Evolutionary conservation across 2,797 vertebrate genomes (phyloP), one percentile per base, ranked within the genome.

Genomic region (Crocidura indochinensis): DNA sequence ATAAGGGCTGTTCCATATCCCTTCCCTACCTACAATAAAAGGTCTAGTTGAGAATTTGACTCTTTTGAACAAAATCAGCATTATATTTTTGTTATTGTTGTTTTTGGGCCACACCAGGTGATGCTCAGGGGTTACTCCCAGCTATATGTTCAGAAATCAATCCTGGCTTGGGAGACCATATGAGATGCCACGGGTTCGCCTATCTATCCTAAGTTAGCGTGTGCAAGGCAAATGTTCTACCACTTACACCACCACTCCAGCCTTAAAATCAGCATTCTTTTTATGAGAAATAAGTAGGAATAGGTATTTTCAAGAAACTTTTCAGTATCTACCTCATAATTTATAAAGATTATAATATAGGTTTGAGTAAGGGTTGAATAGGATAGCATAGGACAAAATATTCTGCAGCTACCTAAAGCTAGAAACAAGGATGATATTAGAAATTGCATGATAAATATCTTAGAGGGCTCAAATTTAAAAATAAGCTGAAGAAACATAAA

Each of bases 401-500:
- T 14, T 46, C n/a, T 51, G 22, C 1, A 11, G n/a, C 64, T 84
- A 6, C 78, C 60, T 14, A 2, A 19, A 77, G 9, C 12, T 69
- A 14, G 76, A 44, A 86, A 44, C 2, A 91, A 93, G 19, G 53
- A 72, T 2, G 11, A 87, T 49, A 24, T 12, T n/a, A 10, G 51
- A 93, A 81, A 85, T 46, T n/a, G 11, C 68, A 38, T 6, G 22
- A 24, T 78, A 84, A 76, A 79, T 83, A 20, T 53, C 6, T 67
- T 81, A 47, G 68, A 46, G n/a, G 79, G 78, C 89, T 85, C 60
- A 71, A 93, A 81, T 76, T 10, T 26, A 88, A 68, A 15, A 68
- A 68, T 7, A 88, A 88, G 49, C 3, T 74, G 19, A 84, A 87
- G 75, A 87, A 67, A 76, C 56, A 5, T 12, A 85, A 84, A 67